Evolutionary conservation across 2,797 vertebrate genomes (phyloP), one percentile per base, ranked within the genome.

Genomic region (Psittacula derbiana): DNA sequence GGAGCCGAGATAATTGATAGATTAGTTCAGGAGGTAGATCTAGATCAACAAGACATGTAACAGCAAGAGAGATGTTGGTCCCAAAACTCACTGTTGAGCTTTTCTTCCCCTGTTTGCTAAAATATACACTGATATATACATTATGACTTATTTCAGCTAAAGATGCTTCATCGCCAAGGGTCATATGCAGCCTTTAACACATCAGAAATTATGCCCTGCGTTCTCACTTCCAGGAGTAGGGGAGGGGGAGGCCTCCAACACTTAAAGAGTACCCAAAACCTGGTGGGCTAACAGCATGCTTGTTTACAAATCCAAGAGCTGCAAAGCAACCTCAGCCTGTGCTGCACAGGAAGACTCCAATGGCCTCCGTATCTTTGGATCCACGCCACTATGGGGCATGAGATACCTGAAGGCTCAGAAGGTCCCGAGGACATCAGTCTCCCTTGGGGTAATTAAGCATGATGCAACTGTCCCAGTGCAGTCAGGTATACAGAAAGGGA

Each of bases 321-420:
- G 47, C 47, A 50, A 55, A 19, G 18, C 3, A 2, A 66, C 31
- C 50, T 44, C 43, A 36, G 55, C 21, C n/a, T 24, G 8, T 31
- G 44, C 46, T 23, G 5, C 17, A 13, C 6, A n/a, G 15, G 7
- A 58, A 58, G 55, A 58, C 14, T 43, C 33, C 17, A 62, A 12
- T 0, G 1, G 49, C 31, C 47, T 62, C 57, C 2, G 3, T 16
- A 58, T 40, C 36, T 23, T 5, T 2, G 4, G 23, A 79, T 15
- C 33, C 36, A 38, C 12, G 28, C 43, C 2, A 21, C n/a, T 57
- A 57, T 0, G 18, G 16, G 46, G 11, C 43, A 33, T 2, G 0
- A 33, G 14, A 66, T 14, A 30, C 57, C 38, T 40, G 25, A 74
- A 70, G 24, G 40, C 44, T 69, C 61, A 52, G 55, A 61, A 69